Evolutionary conservation across 2,113 vertebrate genomes (phyloP).

Genomic region (Brachyhypopomus gauderio): DNA sequence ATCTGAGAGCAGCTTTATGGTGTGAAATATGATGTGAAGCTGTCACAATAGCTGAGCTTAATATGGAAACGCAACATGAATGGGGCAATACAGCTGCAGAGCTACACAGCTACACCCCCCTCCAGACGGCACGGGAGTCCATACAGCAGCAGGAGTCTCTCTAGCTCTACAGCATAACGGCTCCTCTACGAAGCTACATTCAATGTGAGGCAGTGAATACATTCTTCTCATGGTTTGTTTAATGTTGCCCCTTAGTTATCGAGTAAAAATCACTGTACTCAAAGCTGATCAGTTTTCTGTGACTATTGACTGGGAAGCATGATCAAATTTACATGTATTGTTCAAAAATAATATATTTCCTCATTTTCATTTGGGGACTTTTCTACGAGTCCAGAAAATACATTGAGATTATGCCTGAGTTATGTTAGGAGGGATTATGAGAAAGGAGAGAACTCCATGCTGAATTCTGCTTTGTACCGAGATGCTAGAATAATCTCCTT

Average conservation of each 20-base stretch:
- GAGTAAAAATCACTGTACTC: too few species aligned
- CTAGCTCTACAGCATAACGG: neutral
- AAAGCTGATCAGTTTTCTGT: too few species aligned
- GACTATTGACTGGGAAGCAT: too few species aligned
- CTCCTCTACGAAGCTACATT: neutral
- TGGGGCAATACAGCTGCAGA: conserved; percentile 63
- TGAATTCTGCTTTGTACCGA: too few species aligned
- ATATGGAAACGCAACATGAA: conserved; percentile 63
- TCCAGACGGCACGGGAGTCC: conserved; percentile 28
- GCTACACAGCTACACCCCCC: conserved; percentile 37
- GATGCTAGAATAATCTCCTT: too few species aligned
- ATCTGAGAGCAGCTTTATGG: neutral
- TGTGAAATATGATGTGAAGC: conserved; percentile 19
- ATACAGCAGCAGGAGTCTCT: conserved; percentile 25
- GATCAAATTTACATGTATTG: too few species aligned
- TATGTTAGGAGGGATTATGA: too few species aligned
- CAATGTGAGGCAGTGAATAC: neutral
- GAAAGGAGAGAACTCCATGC: too few species aligned
- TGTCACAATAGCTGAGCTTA: conserved; percentile 62
- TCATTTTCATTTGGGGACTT: too few species aligned
- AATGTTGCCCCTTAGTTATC: neutral
- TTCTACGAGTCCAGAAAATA: too few species aligned
- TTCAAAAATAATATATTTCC: too few species aligned
- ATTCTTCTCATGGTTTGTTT: neutral
- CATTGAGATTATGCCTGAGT: too few species aligned